Percentiles rank a stretch among this genome's conserved stretches.
Evolutionary conservation across 2,888 invertebrate species (phyloP).

Genomic region (Xestia c-nigrum): DNA sequence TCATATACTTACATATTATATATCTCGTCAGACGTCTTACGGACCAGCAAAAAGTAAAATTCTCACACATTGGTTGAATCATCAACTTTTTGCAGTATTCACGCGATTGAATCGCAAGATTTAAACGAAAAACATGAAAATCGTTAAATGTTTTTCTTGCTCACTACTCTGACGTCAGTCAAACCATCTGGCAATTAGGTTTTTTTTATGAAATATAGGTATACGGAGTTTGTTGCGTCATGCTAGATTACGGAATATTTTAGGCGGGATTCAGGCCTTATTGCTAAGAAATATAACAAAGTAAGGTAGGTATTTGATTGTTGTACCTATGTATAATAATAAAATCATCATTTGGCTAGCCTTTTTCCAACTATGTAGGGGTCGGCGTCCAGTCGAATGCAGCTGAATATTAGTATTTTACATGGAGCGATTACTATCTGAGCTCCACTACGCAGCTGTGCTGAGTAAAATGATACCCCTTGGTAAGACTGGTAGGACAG

Average conservation of each 20-base stretch:
- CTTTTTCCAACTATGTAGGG: too few relatives aligned
- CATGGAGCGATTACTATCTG: too few relatives aligned
- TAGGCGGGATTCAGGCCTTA: not conserved
- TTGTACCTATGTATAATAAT: not conserved
- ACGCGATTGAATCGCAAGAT: conserved; percentile 2
- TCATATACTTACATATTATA: conserved; percentile 29
- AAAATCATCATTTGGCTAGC: too few relatives aligned
- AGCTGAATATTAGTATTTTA: too few relatives aligned
- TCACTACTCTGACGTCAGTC: conserved; percentile 8
- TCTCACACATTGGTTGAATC: not conserved
- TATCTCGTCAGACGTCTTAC: conserved; percentile 21
- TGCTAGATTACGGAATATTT: conserved; percentile 4
- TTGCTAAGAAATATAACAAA: not conserved
- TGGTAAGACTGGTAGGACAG: too few relatives aligned
- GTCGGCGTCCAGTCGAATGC: too few relatives aligned
- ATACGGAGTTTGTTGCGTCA: conserved; percentile 12
- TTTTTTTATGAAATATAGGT: conserved; percentile 24
- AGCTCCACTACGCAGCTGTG: too few relatives aligned
- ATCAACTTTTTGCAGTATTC: conserved; percentile 1
- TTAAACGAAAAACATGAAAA: not conserved
- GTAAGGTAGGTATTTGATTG: not conserved
- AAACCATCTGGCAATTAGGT: conserved; percentile 30
- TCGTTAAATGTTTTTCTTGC: conserved; percentile 19
- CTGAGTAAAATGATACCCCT: too few relatives aligned
- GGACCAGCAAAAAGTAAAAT: conserved; percentile 17